These are phyloP conservation scores for Thereva unica DNA, from an alignment of 2,888 invertebrate genomes.

Conservation along the genomic window DNA sequence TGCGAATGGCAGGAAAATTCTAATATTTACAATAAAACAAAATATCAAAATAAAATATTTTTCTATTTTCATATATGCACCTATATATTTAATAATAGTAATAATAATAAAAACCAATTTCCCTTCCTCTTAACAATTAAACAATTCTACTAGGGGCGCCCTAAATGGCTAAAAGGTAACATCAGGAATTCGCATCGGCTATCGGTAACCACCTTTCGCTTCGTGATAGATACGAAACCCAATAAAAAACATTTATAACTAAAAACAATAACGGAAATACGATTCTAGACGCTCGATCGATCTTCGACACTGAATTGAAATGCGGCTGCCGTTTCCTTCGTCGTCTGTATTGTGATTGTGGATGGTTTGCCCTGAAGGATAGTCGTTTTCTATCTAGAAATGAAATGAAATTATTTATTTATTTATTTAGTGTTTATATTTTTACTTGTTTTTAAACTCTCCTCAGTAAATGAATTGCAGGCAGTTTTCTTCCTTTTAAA, in stretches of 20 bases:
- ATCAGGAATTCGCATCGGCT: conserved; percentile 54
- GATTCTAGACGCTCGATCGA: conserved; percentile 74
- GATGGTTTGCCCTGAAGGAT: conserved; percentile 36
- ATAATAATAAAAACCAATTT: too few species aligned
- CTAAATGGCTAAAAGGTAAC: conserved; percentile 59
- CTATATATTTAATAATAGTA: neutral
- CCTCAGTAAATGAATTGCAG: conserved; percentile 31
- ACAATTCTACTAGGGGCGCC: conserved; percentile 36
- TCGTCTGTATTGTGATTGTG: conserved; percentile 50
- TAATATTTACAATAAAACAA: too few species aligned
- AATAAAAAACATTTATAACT: conserved; percentile 77
- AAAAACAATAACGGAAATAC: conserved; percentile 77
- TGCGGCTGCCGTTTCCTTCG: conserved; percentile 61
- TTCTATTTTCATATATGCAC: too few species aligned
- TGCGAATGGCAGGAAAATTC: too few species aligned
- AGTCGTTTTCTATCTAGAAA: conserved; percentile 35
- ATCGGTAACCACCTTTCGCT: conserved; percentile 58
- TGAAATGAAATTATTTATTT: neutral
- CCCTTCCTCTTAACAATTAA: too few species aligned
- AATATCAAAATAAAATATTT: too few species aligned
- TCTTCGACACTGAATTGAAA: conserved; percentile 80
- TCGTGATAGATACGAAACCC: conserved; percentile 73
- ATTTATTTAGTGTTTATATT: neutral
- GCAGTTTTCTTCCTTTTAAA: conserved; percentile 38
- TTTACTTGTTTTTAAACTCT: conserved; percentile 32